phyloP scores from a whole-genome alignment of 92 coral and sea anemone genomes.

The Isaurus tuberculatus region DNA sequence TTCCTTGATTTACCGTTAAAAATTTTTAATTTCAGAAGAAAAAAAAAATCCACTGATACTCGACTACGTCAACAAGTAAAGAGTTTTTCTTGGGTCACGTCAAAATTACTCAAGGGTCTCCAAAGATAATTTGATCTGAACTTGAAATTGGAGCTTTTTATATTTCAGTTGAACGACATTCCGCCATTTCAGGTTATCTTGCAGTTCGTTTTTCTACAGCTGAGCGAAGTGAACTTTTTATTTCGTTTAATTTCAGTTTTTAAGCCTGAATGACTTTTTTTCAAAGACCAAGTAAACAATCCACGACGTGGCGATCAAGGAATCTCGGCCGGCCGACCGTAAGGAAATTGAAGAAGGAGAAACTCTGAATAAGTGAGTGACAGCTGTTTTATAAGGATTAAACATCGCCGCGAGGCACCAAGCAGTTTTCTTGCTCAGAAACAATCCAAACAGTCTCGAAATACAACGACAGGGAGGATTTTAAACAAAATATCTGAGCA shows the following conservation, averaged over 20 bases:
- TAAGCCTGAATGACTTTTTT: neutral
- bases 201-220: neutral
- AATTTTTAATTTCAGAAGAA: neutral
- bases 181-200: conserved; percentile 37
- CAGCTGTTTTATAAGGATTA: conserved; percentile 30
- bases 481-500: neutral
- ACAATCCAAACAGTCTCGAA: neutral
- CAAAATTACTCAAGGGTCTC: neutral
- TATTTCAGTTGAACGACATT: neutral
- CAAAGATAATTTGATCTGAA: conserved; percentile 26
- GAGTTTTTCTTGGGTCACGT: neutral
- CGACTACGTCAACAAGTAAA: neutral
- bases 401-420: conserved; percentile 11
- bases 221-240: neutral
- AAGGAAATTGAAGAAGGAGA: neutral
- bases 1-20: neutral
- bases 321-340: neutral
- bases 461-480: neutral
- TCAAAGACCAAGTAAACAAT: conserved; percentile 5
- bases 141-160: conserved; percentile 19
- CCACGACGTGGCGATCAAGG: conserved; percentile 26
- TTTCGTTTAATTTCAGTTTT: neutral
- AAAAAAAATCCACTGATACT: neutral
- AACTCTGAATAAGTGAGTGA: conserved; percentile 8
- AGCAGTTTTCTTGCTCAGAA: neutral